Base-by-base conservation (phyloP, 2,797 vertebrate genomes). In the Babyrousa celebensis region DNA sequence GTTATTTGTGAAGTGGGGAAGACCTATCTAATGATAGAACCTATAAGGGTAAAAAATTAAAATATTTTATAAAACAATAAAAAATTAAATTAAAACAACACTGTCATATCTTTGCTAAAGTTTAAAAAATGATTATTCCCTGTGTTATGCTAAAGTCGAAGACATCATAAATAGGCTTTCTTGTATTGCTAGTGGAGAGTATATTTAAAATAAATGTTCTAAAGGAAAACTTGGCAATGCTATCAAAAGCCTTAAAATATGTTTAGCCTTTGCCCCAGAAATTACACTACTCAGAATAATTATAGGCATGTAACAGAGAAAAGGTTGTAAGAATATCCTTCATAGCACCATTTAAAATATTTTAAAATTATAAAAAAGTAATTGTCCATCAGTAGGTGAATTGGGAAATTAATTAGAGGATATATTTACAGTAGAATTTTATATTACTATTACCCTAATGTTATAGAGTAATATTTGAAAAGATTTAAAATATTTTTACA, bases 331-430 rank as follows among this genome's bases (percentile, higher is more conserved):
- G 43, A 95, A 91, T 91, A 36, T 80, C 90, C 71, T 70, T 92
- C 68, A 75, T 27, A 89, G 29, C 15, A 87, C 10, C 88, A 89
- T 18, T 74, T 71, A 84, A 90, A 95, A 77, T 92, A 89, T 77
- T 88, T 68, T 60, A 91, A 92, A 77, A 74, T 88, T 88, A 82
- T 65, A 62, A 94, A 96, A 96, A 77, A 77, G 36, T 62, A 96
- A 93, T 75, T 75, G 20, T n/a, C 9, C 52, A 82, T 68, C 29
- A 85, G n/a, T 25, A 75, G 1, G 5, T 56, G 25, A 65, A 79
- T 0, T 92, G 52, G 11, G 25, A 89, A 83, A 86, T 36, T 86
- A 96, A 91, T 56, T n/a, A 79, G 12, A 88, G 12, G 27, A 43
- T 70, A 79, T 58, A 87, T 15, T 27, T 84, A 60, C 6, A 72